Base-by-base conservation (phyloP, 1,140 invertebrate species). In the Medauroidea extradentata region DNA sequence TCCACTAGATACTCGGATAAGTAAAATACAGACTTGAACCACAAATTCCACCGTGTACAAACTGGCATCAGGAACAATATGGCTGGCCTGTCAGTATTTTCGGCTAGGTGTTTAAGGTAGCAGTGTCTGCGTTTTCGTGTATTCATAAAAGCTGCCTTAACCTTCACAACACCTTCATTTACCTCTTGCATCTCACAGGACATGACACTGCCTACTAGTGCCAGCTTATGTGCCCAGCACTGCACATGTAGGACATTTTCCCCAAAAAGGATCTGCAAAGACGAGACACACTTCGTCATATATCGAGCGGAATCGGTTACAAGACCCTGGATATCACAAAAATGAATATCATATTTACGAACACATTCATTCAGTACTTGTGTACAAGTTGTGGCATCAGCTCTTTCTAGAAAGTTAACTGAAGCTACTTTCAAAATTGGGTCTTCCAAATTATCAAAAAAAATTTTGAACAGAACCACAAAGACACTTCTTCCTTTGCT, bases 51-150 rank as follows among this genome's bases (percentile, higher is more conserved):
- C 5, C 44, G 44, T 21, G 44, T 46, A 21, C 18, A 7, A 46
- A 46, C 44, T 21, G 44, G 44, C 44, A 46, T 46, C 18, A 13
- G 44, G 24, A 46, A 46, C 44, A 46, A 25, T 46, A 46, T 46
- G 3, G 18, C 24, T 21, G 44, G 44, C 24, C 9, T 21, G 44
- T 46, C 44, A 5, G 44, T 25, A 11, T 25, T 25, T 46, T 25
- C 18, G 9, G 24, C 18, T n/a, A n/a, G n/a, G 44, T 21, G 13
- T 11, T 19, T 25, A 19, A 46, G 24, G 13, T 46, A 46, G 18
- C 13, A 13, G 44, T 46, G 44, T 46, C 24, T 46, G 18, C 44
- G n/a, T 46, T 46, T 46, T 46, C 44, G 18, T 46, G 44, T 46
- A 5, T 46, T 46, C 5, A 46, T 4, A 25, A 46, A 46, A 46